Base-by-base conservation (phyloP, 2,797 vertebrate genomes). In the Setipinna tenuifilis region DNA sequence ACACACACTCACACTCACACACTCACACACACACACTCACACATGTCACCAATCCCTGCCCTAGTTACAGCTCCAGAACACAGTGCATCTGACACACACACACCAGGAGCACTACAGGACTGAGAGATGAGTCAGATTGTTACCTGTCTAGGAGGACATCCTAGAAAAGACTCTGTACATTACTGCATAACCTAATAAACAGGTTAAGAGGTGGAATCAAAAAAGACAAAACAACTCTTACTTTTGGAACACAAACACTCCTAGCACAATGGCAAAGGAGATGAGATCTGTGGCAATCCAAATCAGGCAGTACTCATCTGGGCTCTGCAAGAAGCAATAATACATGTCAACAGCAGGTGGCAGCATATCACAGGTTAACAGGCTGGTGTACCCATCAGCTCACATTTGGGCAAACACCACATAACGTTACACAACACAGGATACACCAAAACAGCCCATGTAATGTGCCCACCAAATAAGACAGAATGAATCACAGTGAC, bases 241-340 rank as follows among this genome's bases (percentile, higher is more conserved):
- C 98, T 98, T 99, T 93, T 99, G 98, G 91, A 98, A 96, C 93
- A 98, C 91, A 91, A 99, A 99, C 93, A 99, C 96, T 94, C 96
- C 97, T 88, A 97, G 86, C 91, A 99, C 96, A 87, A 97, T 87
- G 87, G 95, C 94, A 90, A 99, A 96, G 88, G 98, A 99, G 94
- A 98, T 84, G 89, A 99, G 92, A 94, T 99, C 98, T 41, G 97
- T 95, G 0, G 95, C 95, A 90, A 99, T 97, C 98, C 98, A 99
- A 91, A 98, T 95, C 84, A 98, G 93, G 90, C 92, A 94, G 94
- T 99, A 99, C 92, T 97, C 96, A 48, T 97, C 93, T 57, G 97
- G 97, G 92, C 95, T 94, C 98, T 99, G 95, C 54, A 96, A 78
- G 23, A 0, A 54, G 31, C 25, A 78, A 80, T 50, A 57, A 54